These are phyloP conservation scores for Lasioglossum malachurum DNA, from an alignment of 2,888 invertebrate genomes.

Conservation along the genomic window DNA sequence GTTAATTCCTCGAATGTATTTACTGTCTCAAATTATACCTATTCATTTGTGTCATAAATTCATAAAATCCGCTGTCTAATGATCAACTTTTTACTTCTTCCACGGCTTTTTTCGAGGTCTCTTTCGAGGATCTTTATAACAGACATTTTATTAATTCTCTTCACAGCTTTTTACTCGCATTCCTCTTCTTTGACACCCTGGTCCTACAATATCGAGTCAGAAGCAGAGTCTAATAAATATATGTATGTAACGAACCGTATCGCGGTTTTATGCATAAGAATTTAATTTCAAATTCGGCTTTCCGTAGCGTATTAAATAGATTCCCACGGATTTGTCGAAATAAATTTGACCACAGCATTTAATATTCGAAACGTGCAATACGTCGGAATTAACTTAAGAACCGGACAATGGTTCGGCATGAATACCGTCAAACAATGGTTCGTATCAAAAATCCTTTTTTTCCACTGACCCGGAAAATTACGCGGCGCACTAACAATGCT, in stretches of 20 bases:
- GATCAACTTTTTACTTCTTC: too few species aligned
- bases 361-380: background rate
- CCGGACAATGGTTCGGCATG: background rate
- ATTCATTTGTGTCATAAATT: too few species aligned
- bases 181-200: too few species aligned
- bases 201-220: too few species aligned
- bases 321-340: background rate
- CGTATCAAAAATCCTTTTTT: background rate
- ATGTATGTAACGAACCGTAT: background rate
- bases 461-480: constrained; percentile 1
- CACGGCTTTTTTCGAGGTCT: too few species aligned
- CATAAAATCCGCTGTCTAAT: too few species aligned
- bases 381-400: background rate
- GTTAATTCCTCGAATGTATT: background rate
- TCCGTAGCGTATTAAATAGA: background rate
- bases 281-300: background rate
- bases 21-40: too few species aligned
- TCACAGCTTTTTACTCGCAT: too few species aligned
- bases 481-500: background rate
- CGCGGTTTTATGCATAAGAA: background rate
- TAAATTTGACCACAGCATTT: background rate
- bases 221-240: too few species aligned
- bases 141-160: too few species aligned
- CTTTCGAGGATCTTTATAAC: too few species aligned
- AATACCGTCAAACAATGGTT: background rate